These are phyloP conservation scores for Actinemys pallida DNA, from an alignment of 2,113 vertebrate species.

Conservation along the genomic window DNA sequence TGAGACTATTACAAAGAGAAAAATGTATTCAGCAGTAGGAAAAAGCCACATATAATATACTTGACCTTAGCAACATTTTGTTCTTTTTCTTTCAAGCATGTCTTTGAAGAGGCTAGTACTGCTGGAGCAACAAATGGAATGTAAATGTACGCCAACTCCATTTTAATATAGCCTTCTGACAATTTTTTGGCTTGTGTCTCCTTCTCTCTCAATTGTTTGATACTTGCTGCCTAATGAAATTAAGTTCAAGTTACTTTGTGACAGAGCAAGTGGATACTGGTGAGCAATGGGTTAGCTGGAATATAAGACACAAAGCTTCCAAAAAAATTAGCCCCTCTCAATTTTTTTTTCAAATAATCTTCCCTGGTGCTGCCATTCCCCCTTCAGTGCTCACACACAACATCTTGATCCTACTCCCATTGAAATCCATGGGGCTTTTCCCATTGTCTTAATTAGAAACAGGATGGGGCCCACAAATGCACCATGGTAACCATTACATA, in stretches of 20 bases:
- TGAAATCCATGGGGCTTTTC: not conserved
- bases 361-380: not conserved
- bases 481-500: not conserved
- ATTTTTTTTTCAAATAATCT: not conserved
- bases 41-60: constrained; percentile 14
- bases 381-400: not conserved
- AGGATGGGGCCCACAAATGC: not conserved
- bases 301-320: not conserved
- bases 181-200: constrained; percentile 33
- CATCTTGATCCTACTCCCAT: not conserved
- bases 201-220: not conserved
- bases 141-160: constrained; percentile 21
- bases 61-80: constrained; percentile 38
- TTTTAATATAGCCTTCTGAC: constrained; percentile 53
- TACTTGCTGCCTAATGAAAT: constrained; percentile 54
- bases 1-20: not conserved
- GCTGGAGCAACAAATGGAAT: constrained; percentile 31
- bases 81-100: constrained; percentile 48
- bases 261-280: not conserved
- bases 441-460: not conserved
- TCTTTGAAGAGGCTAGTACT: constrained; percentile 35
- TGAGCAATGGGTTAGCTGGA: not conserved
- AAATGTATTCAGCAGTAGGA: not conserved
- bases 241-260: constrained; percentile 1
- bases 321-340: not conserved